Percentiles rank a stretch among this genome's conserved stretches.
phyloP scores from a whole-genome alignment of 2,797 vertebrate genomes.

The Morus bassanus region DNA sequence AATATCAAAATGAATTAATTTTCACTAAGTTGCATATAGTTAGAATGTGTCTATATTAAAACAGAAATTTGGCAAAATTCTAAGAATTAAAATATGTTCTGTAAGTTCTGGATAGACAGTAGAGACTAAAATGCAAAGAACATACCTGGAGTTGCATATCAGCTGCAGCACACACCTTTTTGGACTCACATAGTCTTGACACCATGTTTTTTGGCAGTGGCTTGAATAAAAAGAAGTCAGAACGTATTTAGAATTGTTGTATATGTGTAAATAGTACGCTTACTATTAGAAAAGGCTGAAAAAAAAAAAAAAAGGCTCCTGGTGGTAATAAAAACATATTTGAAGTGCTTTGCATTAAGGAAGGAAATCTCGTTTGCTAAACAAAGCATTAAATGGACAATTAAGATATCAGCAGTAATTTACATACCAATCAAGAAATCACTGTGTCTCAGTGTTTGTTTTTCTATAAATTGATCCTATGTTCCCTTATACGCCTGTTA shows the following conservation, averaged over 20 bases:
- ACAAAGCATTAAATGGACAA: background rate
- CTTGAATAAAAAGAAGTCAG: slow-evolving; percentile 68
- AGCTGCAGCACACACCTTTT: slow-evolving; percentile 94
- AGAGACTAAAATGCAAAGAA: background rate
- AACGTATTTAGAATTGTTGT: background rate
- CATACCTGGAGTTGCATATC: slow-evolving; percentile 95
- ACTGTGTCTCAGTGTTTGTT: background rate
- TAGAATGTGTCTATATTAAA: background rate
- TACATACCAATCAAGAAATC: background rate
- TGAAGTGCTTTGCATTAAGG: background rate
- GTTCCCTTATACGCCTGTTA: background rate
- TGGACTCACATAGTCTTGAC: slow-evolving; percentile 93
- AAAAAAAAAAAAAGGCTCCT: background rate
- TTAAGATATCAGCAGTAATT: background rate
- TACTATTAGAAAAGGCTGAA: background rate
- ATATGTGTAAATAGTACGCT: background rate
- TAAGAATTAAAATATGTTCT: background rate
- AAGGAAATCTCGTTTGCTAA: background rate
- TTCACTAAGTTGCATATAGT: background rate
- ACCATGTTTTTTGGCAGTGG: slow-evolving; percentile 91
- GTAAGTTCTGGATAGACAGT: background rate
- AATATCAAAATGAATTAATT: background rate
- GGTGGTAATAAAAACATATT: background rate
- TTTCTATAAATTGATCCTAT: background rate
- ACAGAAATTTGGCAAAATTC: background rate